phyloP scores from a whole-genome alignment of 2,888 invertebrate genomes.

The Prosapia bicincta region DNA sequence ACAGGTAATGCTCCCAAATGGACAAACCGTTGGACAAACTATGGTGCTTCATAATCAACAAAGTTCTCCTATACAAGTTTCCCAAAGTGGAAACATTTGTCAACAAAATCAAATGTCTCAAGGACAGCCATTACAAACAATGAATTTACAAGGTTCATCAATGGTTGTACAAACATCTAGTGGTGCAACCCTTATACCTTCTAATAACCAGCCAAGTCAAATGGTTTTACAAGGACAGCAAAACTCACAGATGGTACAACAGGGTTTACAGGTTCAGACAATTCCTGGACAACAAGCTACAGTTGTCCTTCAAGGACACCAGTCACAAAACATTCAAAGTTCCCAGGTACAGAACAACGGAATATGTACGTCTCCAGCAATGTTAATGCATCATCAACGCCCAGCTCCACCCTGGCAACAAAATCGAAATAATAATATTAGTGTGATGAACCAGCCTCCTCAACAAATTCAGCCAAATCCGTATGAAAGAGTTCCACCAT shows the following conservation, averaged over 20 bases:
- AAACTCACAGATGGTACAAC: conserved; percentile 7
- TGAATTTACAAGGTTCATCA: conserved; percentile 22
- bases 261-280: conserved; percentile 25
- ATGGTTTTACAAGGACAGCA: conserved; percentile 23
- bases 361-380: conserved; percentile 20
- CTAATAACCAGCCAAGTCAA: conserved; percentile 11
- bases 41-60: conserved; percentile 27
- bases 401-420: conserved; percentile 36
- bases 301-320: conserved; percentile 10
- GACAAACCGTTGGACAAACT: conserved; percentile 5
- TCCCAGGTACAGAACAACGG: conserved; percentile 9
- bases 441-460: conserved; percentile 16
- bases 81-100: conserved; percentile 7
- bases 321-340: conserved; percentile 20
- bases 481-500: conserved; percentile 67
- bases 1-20: conserved; percentile 26
- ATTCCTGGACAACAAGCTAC: conserved; percentile 11
- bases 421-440: conserved; percentile 18
- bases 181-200: not conserved
- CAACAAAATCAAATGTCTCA: not conserved
- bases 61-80: conserved; percentile 10
- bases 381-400: conserved; percentile 24
- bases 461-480: conserved; percentile 45
- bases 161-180: conserved; percentile 13
- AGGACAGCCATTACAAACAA: conserved; percentile 4